Percentiles rank a stretch among this genome's conserved stretches.
phyloP scores from a whole-genome alignment of 2,113 vertebrate genomes.

The Probosciger aterrimus region DNA sequence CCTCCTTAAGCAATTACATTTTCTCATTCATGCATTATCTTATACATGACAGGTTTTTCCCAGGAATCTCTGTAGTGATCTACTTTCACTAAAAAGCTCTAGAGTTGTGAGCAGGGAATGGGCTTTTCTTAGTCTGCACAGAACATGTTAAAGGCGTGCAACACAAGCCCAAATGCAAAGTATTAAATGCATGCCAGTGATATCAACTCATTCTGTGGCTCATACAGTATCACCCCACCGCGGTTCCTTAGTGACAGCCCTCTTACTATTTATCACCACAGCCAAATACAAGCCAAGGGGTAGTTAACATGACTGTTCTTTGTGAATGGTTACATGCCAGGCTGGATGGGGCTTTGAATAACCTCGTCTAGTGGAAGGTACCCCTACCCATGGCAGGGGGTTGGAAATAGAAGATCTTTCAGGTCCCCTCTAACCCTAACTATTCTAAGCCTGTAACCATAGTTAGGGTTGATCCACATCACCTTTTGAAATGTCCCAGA shows the following conservation, averaged over 20 bases:
- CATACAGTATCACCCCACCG: no score
- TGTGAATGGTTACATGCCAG: not conserved
- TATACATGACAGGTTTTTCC: not conserved
- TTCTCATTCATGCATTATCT: not conserved
- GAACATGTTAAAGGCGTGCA: not conserved
- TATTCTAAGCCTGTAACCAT: not conserved
- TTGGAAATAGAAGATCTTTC: no score
- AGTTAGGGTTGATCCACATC: not conserved
- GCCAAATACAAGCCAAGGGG: not conserved
- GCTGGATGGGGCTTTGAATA: no score
- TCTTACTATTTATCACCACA: not conserved
- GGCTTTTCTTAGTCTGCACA: not conserved
- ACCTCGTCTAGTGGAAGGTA: no score
- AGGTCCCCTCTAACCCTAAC: no score
- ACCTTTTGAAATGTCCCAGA: not conserved
- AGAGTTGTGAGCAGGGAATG: not conserved
- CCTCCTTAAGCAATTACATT: not conserved
- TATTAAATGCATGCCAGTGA: not conserved
- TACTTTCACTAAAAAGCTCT: not conserved
- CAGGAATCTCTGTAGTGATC: not conserved
- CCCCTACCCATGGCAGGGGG: no score
- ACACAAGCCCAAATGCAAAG: not conserved
- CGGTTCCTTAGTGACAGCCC: accelerated
- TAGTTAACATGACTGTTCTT: not conserved
- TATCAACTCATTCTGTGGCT: not conserved